A percentile compares a stretch with the other conserved stretches of the same genome.
Conservation (phyloP, 1,140 invertebrate species). For the Glossosoma conforme region DNA sequence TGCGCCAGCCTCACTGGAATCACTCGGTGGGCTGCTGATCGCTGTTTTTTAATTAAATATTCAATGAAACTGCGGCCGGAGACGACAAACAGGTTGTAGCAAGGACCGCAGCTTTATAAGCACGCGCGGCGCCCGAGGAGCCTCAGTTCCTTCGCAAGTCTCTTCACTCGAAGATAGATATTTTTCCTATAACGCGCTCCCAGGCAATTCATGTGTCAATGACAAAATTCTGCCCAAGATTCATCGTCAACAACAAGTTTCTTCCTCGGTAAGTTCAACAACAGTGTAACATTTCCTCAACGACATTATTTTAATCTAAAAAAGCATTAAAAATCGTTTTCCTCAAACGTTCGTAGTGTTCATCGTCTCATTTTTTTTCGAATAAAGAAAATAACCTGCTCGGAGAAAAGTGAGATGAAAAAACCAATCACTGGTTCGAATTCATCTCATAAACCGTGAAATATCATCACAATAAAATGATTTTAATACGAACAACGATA, state of each 20-base stretch:
- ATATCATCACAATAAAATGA: too few relatives aligned
- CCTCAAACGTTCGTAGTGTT: too few relatives aligned
- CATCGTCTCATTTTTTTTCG: too few relatives aligned
- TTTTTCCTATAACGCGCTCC: slow-evolving; percentile 26
- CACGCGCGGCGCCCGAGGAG: slow-evolving; percentile 31
- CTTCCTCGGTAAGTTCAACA: slow-evolving; percentile 42
- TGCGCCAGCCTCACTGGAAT: too few relatives aligned
- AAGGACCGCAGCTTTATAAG: slow-evolving; percentile 34
- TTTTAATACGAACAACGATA: too few relatives aligned
- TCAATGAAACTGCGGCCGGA: slow-evolving; percentile 19
- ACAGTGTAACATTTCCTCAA: background rate
- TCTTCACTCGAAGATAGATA: slow-evolving; percentile 38
- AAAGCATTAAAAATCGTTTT: too few relatives aligned
- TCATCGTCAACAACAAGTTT: slow-evolving; percentile 49
- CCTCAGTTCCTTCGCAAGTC: slow-evolving; percentile 33
- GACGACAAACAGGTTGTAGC: slow-evolving; percentile 24
- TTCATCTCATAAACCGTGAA: too few relatives aligned
- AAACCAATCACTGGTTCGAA: too few relatives aligned
- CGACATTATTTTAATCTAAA: background rate
- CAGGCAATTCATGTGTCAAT: slow-evolving; percentile 47
- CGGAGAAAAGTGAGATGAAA: too few relatives aligned
- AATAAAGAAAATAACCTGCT: too few relatives aligned
- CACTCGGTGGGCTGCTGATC: slow-evolving; percentile 27
- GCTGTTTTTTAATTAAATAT: slow-evolving; percentile 20
- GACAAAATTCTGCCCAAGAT: slow-evolving; percentile 51